Evolutionary conservation across 2,113 vertebrate species (phyloP), one percentile per base, ranked within the genome.

Genomic region (Xerus inauris): DNA sequence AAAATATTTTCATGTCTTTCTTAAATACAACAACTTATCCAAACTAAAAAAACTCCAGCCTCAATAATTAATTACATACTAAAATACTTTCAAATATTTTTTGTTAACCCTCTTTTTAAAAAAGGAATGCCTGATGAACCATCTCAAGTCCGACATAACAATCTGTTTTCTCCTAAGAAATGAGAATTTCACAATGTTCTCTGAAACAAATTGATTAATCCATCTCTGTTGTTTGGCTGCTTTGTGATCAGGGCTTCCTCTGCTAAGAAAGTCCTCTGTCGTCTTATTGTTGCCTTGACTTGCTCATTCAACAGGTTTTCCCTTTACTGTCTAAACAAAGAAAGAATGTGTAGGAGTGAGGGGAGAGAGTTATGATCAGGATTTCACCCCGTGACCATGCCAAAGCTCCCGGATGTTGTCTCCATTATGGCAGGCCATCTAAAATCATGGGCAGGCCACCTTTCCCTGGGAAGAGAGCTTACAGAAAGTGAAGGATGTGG

Each of bases 101-200:
- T 85, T 81, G 42, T 42, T 59, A 77, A 93, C 14, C 8, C 62
- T 8, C 24, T 67, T 87, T 87, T 91, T 65, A 73, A 38, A 75
- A 91, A 90, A 89, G 38, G 65, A 73, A 75, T 40, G 5, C 57
- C 64, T 40, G 35, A 22, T 42, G n/a, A 92, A 64, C n/a, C 76
- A 69, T 72, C 35, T 86, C 54, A 65, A 71, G 73, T 80, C 69
- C 85, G 32, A n/a, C 62, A 82, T 6, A 64, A 22, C 24, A 73
- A 30, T 62, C 14, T 47, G 22, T 80, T 90, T 96, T 91, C 67
- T 51, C 47, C 47, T 81, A 96, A 92, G 49, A 65, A 85, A 54
- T 8, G 35, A 38, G 84, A 77, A 85, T 91, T 32, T 94, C 40
- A 40, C 75, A 71, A 47, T 81, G 7, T 77, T 79, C 40, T 79